Base-by-base conservation (phyloP, 2,888 invertebrate genomes). In the Cataglyphis albicans region DNA sequence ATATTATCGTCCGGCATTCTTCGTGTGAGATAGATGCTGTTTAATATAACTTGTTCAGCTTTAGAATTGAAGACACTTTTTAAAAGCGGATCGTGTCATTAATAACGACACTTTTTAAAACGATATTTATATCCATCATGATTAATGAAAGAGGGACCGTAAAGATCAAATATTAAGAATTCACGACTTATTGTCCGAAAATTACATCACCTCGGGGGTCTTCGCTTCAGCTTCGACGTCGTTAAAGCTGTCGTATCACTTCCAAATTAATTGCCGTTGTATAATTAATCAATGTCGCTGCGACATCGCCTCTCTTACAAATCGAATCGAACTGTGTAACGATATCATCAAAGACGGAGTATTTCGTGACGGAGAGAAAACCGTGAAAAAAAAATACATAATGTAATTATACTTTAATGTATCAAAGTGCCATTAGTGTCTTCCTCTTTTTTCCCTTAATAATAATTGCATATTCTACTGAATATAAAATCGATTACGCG, bases 271-370 rank as follows among this genome's bases (percentile, higher is more conserved):
- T 92, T 91, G 91, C 91, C 86, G 84, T 87, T 89, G 89, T 91
- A 87, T 88, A 91, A 92, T 92, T 91, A 92, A 92, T 92, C 91
- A 92, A 90, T 90, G 91, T 91, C 90, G 88, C 78, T 87, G 86
- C 78, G 82, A 57, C 82, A 81, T 81, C 68, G 61, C 84, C 78
- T 84, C 84, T 81, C 63, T 35, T 57, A 63, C 81, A 63, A 80
- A 63, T 81, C 76, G 59, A 81, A 81, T 83, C 68, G 67, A 67
- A 48, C 25, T 21, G 70, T 59, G 21, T 72, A 80, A 80, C 72
- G 72, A 44, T 70, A 70, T 57, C 35, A 32, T 65, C 72, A 59
- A 72, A 72, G 35, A 72, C 41, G 18, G 32, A 57, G n/a, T 57
- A 41, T 57, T n/a, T 67, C 21, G 21, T 21, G 29, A 9, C 10